phyloP scores from a whole-genome alignment of 2,888 invertebrate species.

The Malthinus seriepunctatus region DNA sequence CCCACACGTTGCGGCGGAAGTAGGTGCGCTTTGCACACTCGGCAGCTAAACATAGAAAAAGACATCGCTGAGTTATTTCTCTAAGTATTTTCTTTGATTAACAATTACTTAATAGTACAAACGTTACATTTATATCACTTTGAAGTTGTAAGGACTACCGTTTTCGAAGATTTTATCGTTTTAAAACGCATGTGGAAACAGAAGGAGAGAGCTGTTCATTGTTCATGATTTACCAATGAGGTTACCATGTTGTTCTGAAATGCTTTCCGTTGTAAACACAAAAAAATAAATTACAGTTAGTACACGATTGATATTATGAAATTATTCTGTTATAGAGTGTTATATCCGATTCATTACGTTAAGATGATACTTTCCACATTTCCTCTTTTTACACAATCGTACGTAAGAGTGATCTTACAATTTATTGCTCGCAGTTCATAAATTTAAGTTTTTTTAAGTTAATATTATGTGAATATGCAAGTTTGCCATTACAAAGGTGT shows the following conservation, averaged over 20 bases:
- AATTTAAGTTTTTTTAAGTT: background rate
- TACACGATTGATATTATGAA: slow-evolving; percentile 8
- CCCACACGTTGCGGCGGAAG: slow-evolving; percentile 33
- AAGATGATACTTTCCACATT: background rate
- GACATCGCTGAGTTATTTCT: slow-evolving; percentile 9
- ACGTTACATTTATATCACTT: slow-evolving; percentile 21
- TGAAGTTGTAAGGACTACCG: slow-evolving; percentile 9
- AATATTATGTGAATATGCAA: background rate
- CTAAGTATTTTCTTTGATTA: slow-evolving; percentile 15
- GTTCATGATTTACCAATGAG: slow-evolving; percentile 22
- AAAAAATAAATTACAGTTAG: slow-evolving; percentile 18
- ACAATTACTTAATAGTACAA: slow-evolving; percentile 20
- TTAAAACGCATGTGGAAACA: slow-evolving; percentile 21
- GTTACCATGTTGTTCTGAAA: slow-evolving; percentile 23
- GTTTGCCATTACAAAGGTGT: too few species aligned
- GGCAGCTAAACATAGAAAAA: slow-evolving; percentile 30
- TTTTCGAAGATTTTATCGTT: slow-evolving; percentile 17
- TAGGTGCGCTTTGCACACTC: slow-evolving; percentile 30
- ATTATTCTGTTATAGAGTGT: background rate
- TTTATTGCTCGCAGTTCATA: background rate
- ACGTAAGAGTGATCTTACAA: background rate
- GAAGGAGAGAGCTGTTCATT: slow-evolving; percentile 23
- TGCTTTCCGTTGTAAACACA: slow-evolving; percentile 16
- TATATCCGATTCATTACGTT: background rate
- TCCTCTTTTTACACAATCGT: background rate